Evolutionary conservation across 2,113 vertebrate genomes (phyloP).

Genomic region (Lipophrys pholis): DNA sequence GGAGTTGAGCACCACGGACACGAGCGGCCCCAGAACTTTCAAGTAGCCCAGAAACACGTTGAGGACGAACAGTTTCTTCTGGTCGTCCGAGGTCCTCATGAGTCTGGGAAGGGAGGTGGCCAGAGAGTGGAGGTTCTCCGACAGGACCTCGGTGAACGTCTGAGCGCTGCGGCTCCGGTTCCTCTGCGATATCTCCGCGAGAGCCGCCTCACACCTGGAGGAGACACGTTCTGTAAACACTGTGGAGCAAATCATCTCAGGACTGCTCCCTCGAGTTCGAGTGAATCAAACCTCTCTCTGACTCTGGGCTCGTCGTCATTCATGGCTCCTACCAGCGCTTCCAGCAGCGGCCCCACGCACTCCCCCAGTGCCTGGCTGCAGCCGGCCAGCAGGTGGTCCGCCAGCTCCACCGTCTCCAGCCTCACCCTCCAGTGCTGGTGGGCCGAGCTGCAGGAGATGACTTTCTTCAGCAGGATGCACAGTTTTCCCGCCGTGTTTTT

Average conservation of each 20-base stretch:
- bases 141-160: slow-evolving; percentile 87
- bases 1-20: slow-evolving; percentile 87
- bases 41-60: slow-evolving; percentile 90
- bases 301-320: slow-evolving; percentile 88
- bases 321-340: slow-evolving; percentile 88
- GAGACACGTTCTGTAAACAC: background rate
- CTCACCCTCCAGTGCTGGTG: slow-evolving; percentile 94
- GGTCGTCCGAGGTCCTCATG: slow-evolving; percentile 91
- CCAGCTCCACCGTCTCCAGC: slow-evolving; percentile 86
- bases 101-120: slow-evolving; percentile 91
- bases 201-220: slow-evolving; percentile 72
- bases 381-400: slow-evolving; percentile 80
- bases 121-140: slow-evolving; percentile 91
- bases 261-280: background rate
- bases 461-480: slow-evolving; percentile 84
- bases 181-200: slow-evolving; percentile 79
- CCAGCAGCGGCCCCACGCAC: slow-evolving; percentile 85
- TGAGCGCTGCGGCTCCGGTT: slow-evolving; percentile 66
- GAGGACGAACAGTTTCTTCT: slow-evolving; percentile 88
- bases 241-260: background rate
- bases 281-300: slow-evolving; percentile 73
- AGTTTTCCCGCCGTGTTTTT: slow-evolving; percentile 86
- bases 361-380: slow-evolving; percentile 86
- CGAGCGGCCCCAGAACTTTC: slow-evolving; percentile 88
- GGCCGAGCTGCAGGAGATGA: slow-evolving; percentile 84